These are phyloP conservation scores for Salpingus planirostris DNA, from an alignment of 2,888 invertebrate species.

Conservation along the genomic window DNA sequence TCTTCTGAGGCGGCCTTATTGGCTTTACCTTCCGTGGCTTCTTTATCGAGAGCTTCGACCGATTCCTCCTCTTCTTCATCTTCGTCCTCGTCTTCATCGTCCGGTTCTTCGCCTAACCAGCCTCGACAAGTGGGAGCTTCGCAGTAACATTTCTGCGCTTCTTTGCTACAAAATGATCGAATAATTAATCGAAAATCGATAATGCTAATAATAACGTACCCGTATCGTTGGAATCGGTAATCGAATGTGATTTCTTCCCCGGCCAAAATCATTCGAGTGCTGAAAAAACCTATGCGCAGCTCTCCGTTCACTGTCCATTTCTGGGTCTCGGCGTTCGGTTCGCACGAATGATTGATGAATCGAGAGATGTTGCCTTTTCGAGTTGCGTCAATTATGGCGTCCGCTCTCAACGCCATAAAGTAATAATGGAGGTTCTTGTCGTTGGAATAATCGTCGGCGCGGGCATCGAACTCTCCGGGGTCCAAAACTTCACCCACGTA, in stretches of 20 bases:
- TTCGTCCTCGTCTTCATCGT: conserved; percentile 55
- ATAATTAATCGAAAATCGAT: too few species aligned
- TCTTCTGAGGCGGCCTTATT: conserved; percentile 34
- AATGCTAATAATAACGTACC: too few species aligned
- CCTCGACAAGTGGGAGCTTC: conserved; percentile 85
- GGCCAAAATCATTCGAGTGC: conserved; percentile 66
- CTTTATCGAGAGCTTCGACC: conserved; percentile 37
- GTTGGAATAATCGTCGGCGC: conserved; percentile 82
- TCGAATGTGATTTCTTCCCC: conserved; percentile 98
- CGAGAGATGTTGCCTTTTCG: conserved; percentile 90
- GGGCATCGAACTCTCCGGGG: conserved; percentile 77
- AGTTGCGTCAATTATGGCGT: conserved; percentile 94
- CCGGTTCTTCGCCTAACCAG: conserved; percentile 88
- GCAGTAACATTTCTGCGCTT: conserved; percentile 94
- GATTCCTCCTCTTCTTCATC: conserved; percentile 45
- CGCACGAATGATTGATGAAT: conserved; percentile 98
- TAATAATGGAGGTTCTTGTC: conserved; percentile 91
- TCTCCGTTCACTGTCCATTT: conserved; percentile 95
- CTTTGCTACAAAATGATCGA: conserved; percentile 75
- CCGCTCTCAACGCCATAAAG: conserved; percentile 92
- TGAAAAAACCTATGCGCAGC: conserved; percentile 93
- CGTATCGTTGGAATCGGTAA: conserved; percentile 95
- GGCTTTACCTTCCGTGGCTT: conserved; percentile 20
- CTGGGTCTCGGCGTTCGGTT: conserved; percentile 97
- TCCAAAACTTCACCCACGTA: conserved; percentile 97